Evolutionary conservation across 2,113 vertebrate genomes (phyloP).

Genomic region (Actenoides hombroni): DNA sequence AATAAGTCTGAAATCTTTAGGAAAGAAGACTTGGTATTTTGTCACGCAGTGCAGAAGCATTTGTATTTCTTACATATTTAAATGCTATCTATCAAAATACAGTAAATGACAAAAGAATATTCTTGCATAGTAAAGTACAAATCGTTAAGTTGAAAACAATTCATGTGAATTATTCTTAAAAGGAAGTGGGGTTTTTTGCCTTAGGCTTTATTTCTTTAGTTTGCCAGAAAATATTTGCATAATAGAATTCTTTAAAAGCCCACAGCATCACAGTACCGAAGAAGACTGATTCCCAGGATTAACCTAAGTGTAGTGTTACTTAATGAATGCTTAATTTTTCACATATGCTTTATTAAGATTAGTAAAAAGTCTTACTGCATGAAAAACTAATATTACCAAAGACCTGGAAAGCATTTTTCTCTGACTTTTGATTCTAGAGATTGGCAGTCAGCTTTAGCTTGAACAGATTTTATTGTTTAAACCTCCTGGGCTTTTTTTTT

Average conservation of each 20-base stretch:
- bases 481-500: background rate
- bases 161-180: background rate
- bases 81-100: background rate
- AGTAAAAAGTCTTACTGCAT: background rate
- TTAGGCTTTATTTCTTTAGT: background rate
- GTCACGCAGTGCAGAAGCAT: background rate
- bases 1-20: background rate
- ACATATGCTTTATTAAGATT: background rate
- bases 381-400: background rate
- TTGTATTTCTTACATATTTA: background rate
- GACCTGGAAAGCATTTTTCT: background rate
- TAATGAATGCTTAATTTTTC: background rate
- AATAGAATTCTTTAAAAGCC: background rate
- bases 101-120: background rate
- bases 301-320: background rate
- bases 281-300: background rate
- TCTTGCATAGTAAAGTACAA: background rate
- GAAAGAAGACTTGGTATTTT: background rate
- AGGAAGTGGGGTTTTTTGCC: fast-evolving
- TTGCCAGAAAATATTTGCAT: background rate
- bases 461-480: background rate
- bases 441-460: background rate
- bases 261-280: background rate
- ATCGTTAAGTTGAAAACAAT: background rate
- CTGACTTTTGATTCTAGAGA: background rate